Conservation (phyloP, 2,888 invertebrate species). For the Hyles lineata region DNA sequence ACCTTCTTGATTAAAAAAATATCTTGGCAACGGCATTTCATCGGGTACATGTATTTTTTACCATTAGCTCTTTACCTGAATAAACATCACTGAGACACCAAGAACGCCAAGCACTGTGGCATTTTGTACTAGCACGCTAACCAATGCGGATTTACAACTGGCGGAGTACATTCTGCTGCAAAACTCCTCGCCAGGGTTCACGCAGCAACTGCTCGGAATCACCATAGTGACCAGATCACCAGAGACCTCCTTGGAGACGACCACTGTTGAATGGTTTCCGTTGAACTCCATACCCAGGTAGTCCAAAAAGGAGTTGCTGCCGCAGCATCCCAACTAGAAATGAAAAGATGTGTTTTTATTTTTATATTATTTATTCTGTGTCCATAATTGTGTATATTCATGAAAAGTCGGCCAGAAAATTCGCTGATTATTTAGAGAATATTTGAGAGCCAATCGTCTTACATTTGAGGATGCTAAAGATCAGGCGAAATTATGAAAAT, state of each 20-base stretch:
- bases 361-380: not conserved
- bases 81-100: slow-evolving; percentile 78
- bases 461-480: too few relatives aligned
- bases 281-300: slow-evolving; percentile 63
- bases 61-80: slow-evolving; percentile 59
- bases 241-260: slow-evolving; percentile 51
- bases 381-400: not conserved
- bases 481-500: too few relatives aligned
- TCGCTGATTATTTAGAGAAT: too few relatives aligned
- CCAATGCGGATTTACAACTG: slow-evolving; percentile 65
- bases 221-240: slow-evolving; percentile 51
- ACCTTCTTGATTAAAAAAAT: too few relatives aligned
- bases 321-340: slow-evolving; percentile 73
- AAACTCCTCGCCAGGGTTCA: slow-evolving; percentile 41
- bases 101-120: slow-evolving; percentile 73
- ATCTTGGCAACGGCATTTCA: not conserved
- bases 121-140: slow-evolving; percentile 66
- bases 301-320: slow-evolving; percentile 64
- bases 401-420: not conserved
- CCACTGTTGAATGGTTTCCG: slow-evolving; percentile 58
- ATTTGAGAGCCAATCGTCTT: too few relatives aligned
- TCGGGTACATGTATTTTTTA: not conserved
- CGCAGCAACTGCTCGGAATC: slow-evolving; percentile 67
- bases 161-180: slow-evolving; percentile 58
- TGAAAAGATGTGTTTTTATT: not conserved